Evolutionary conservation across 2,113 vertebrate genomes (phyloP).

Genomic region (Oriolus oriolus): DNA sequence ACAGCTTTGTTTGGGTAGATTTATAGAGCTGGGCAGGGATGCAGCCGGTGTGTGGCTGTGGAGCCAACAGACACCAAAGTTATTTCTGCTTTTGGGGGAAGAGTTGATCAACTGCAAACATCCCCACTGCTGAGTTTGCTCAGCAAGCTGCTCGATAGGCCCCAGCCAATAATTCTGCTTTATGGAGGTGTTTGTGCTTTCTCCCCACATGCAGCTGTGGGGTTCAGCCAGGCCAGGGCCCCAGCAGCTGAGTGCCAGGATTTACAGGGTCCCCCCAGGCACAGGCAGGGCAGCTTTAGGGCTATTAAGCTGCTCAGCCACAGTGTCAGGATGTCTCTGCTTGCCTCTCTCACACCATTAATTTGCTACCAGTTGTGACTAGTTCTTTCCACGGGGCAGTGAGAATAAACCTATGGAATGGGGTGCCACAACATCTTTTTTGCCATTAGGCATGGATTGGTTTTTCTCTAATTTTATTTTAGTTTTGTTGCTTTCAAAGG

Average conservation of each 20-base stretch:
- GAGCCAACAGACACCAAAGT: neutral
- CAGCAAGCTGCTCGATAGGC: conserved; percentile 14
- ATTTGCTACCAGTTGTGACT: conserved; percentile 22
- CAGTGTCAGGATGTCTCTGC: neutral
- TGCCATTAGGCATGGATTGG: neutral
- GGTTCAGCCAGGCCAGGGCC: neutral
- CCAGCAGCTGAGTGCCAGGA: conserved; percentile 2
- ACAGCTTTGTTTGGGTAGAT: conserved; percentile 36
- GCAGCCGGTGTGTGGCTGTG: neutral
- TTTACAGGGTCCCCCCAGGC: neutral
- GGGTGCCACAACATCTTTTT: neutral
- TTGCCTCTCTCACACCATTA: conserved; percentile 4
- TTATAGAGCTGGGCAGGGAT: conserved; percentile 1
- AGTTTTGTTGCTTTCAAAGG: neutral
- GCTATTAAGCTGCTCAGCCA: conserved; percentile 21
- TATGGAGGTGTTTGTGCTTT: neutral
- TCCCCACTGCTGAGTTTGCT: conserved; percentile 27
- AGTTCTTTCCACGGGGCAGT: neutral
- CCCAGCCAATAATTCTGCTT: conserved; percentile 1
- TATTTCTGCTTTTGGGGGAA: conserved; percentile 36
- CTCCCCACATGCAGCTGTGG: conserved; percentile 6
- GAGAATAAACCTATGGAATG: neutral
- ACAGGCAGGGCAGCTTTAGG: conserved; percentile 22
- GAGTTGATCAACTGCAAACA: conserved; percentile 33
- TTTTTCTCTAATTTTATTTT: conserved; percentile 11